Evolutionary conservation across 2,113 vertebrate species (phyloP), one percentile per base, ranked within the genome.

Genomic region (Rostratula benghalensis): DNA sequence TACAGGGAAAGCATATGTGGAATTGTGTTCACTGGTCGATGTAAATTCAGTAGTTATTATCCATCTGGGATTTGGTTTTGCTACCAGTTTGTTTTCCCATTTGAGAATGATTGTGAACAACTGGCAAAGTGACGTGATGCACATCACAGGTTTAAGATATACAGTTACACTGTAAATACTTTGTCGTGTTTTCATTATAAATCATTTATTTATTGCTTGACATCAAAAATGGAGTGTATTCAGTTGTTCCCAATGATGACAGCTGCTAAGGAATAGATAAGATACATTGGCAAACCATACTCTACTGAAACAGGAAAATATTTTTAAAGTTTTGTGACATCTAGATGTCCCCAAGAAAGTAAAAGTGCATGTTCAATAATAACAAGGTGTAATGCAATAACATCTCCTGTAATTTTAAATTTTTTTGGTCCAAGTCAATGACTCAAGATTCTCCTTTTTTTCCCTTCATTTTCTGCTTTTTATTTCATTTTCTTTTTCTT

Each of bases 181-280:
- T 70, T 56, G 75, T 68, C 25, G 3, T 1, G 22, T 83, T 90
- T 85, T 90, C 20, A 41, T 90, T 95, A 53, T n/a, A 37, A 88
- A 88, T 76, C 89, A 83, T 69, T 90, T 90, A 65, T 64, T 94
- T 95, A 61, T 51, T 90, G 7, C 3, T 90, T 93, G 59, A 70
- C 46, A 61, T 71, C 1, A 57, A 60, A 89, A 93, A 73, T 39
- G 3, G 0, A 53, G 21, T 61, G 41, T 80, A 77, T 83, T 95
- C 76, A 69, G 35, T 93, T 78, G 51, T 19, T 93, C 67, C 31
- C 28, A 54, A 13, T 54, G 59, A 93, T 33, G 24, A 54, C 45
- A 93, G 33, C 63, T 92, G 54, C 31, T 88, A 68, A 6, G 17
- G 67, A 88, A 69, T 17, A 83, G 82, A 80, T 93, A 90, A 93